A percentile compares a stretch with the other conserved stretches of the same genome.
Conservation (phyloP, 2,888 invertebrate genomes). For the Thymelicus sylvestris region DNA sequence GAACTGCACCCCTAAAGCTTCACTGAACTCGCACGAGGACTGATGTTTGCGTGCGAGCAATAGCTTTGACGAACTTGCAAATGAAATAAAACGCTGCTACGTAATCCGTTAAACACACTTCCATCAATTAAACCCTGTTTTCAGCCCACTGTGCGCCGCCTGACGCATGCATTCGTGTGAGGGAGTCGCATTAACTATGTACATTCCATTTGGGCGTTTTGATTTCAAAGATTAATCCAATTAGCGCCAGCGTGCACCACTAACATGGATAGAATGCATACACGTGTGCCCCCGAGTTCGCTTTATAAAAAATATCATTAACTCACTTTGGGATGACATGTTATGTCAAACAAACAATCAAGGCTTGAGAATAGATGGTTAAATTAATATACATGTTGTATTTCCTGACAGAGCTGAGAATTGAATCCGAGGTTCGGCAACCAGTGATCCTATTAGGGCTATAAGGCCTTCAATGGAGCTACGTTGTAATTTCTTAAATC, state of each 20-base stretch:
- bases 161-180: background rate
- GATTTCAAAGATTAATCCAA: slow-evolving; percentile 12
- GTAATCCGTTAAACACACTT: slow-evolving; percentile 14
- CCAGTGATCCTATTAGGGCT: too few relatives aligned
- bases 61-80: background rate
- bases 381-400: too few relatives aligned
- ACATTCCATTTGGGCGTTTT: background rate
- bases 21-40: background rate
- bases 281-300: background rate
- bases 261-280: background rate
- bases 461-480: too few relatives aligned
- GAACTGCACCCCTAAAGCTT: background rate
- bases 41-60: background rate
- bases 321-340: too few relatives aligned
- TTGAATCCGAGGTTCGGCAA: too few relatives aligned
- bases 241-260: slow-evolving; percentile 1
- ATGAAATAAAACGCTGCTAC: slow-evolving; percentile 1
- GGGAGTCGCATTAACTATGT: background rate
- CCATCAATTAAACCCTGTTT: slow-evolving; percentile 6
- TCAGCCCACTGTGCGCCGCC: background rate
- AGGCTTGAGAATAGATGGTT: too few relatives aligned
- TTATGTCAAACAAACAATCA: too few relatives aligned
- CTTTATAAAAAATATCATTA: too few relatives aligned
- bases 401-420: too few relatives aligned
- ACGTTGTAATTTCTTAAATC: too few relatives aligned